Evolutionary conservation across 1,140 invertebrate genomes (phyloP).

Genomic region (Rhagoletis zephyria): DNA sequence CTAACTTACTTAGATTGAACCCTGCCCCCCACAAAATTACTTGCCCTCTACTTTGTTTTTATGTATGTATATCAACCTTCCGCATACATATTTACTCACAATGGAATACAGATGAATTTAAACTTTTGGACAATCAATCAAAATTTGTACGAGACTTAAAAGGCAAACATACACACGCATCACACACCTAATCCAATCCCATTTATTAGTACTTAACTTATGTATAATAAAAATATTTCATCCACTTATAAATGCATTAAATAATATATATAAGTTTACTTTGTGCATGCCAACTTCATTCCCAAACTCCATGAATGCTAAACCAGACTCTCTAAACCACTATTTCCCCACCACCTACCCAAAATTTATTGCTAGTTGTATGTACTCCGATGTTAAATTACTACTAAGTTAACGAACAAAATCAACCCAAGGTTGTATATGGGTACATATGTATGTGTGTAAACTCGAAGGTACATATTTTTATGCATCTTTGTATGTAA

Average conservation of each 20-base stretch:
- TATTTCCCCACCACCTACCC: constrained; percentile 1
- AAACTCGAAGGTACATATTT: not conserved
- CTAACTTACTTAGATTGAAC: not conserved
- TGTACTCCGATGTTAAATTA: constrained; percentile 1
- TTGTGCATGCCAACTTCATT: constrained; percentile 33
- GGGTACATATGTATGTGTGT: not conserved
- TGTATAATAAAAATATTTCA: not conserved
- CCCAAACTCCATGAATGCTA: constrained; percentile 31
- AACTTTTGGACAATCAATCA: constrained; percentile 54
- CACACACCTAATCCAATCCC: not conserved
- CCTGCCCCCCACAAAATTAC: too few species aligned
- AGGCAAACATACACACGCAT: not conserved
- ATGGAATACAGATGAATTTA: constrained; percentile 47
- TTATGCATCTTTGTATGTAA: not conserved
- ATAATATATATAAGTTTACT: not conserved
- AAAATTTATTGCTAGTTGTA: not conserved
- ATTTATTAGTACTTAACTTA: not conserved
- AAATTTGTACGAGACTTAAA: constrained; percentile 49
- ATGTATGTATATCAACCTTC: too few species aligned
- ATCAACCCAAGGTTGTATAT: constrained; percentile 21
- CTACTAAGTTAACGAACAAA: not conserved
- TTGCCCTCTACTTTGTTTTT: too few species aligned
- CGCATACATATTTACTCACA: too few species aligned
- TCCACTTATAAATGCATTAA: not conserved
- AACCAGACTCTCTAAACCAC: constrained; percentile 14